A percentile compares a stretch with the other conserved stretches of the same genome.
Evolutionary conservation across 2,797 vertebrate genomes (phyloP).

Genomic region (Hemibagrus guttatus): DNA sequence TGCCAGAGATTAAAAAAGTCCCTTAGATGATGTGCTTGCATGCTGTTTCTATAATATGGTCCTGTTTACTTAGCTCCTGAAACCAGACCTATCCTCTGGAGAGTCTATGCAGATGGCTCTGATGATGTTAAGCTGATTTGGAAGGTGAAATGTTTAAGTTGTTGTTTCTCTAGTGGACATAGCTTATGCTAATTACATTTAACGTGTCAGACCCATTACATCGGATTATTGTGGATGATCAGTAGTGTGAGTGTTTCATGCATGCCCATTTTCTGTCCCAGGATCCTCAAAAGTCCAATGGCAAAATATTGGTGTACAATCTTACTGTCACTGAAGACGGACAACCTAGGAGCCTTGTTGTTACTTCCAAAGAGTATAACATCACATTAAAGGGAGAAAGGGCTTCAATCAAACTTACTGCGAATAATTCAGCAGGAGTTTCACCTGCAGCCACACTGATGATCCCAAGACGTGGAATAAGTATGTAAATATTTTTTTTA

Average conservation of each 20-base stretch:
- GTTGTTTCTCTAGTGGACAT: background rate
- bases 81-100: slow-evolving; percentile 83
- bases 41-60: slow-evolving; percentile 24
- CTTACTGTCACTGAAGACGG: slow-evolving; percentile 64
- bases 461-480: slow-evolving; percentile 62
- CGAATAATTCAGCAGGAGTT: slow-evolving; percentile 75
- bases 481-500: slow-evolving; percentile 52
- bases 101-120: slow-evolving; percentile 56
- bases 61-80: slow-evolving; percentile 74
- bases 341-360: background rate
- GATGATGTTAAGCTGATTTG: slow-evolving; percentile 72
- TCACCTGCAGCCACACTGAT: slow-evolving; percentile 74
- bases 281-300: slow-evolving; percentile 80
- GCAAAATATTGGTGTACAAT: slow-evolving; percentile 78
- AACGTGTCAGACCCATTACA: background rate
- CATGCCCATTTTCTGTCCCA: slow-evolving; percentile 59
- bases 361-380: background rate
- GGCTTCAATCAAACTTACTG: slow-evolving; percentile 65
- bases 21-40: background rate
- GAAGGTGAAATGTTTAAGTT: slow-evolving; percentile 78
- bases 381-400: background rate
- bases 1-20: background rate
- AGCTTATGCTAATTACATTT: background rate
- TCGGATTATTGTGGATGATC: background rate
- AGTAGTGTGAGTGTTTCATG: background rate